A percentile compares a stretch with the other conserved stretches of the same genome.
These are phyloP conservation scores for Alosa alosa DNA, from an alignment of 2,113 vertebrate species.

Conservation along the genomic window DNA sequence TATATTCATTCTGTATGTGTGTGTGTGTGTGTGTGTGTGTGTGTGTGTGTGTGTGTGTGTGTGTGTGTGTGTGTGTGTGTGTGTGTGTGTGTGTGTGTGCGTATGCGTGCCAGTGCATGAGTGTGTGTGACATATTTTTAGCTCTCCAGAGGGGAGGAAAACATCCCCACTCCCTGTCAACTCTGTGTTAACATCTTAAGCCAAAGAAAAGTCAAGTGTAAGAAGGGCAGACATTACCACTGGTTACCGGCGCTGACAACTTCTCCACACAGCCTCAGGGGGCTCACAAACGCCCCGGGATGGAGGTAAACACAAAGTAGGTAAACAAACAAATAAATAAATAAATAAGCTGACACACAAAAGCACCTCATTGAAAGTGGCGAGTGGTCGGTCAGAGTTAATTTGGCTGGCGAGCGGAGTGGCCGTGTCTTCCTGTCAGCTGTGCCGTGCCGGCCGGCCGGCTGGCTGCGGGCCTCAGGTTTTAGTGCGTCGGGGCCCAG, in stretches of 20 bases:
- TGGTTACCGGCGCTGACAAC: conserved; percentile 60
- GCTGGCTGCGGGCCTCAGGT: conserved; percentile 34
- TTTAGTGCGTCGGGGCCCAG: conserved; percentile 51
- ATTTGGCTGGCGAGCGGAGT: neutral
- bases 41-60: neutral
- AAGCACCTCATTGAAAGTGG: neutral
- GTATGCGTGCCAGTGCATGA: conserved; percentile 17
- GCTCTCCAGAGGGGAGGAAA: conserved; percentile 33
- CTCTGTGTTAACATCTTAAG: conserved; percentile 64
- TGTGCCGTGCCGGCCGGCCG: neutral
- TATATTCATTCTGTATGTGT: conserved; percentile 52
- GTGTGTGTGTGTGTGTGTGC: conserved; percentile 40
- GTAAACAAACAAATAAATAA: conserved; percentile 56
- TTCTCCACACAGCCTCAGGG: conserved; percentile 46
- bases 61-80: neutral
- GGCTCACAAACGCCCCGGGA: conserved; percentile 57
- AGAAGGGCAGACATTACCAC: conserved; percentile 61
- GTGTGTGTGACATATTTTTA: conserved; percentile 59
- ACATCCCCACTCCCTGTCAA: conserved; percentile 53
- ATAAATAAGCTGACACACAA: conserved; percentile 29
- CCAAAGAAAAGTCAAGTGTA: conserved; percentile 64
- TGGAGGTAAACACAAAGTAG: conserved; percentile 33
- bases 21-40: conserved; percentile 10
- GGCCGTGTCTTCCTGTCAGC: neutral
- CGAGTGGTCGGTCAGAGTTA: neutral